Base-by-base conservation (phyloP, 1,140 invertebrate species). In the Muscidifurax raptorellus region DNA sequence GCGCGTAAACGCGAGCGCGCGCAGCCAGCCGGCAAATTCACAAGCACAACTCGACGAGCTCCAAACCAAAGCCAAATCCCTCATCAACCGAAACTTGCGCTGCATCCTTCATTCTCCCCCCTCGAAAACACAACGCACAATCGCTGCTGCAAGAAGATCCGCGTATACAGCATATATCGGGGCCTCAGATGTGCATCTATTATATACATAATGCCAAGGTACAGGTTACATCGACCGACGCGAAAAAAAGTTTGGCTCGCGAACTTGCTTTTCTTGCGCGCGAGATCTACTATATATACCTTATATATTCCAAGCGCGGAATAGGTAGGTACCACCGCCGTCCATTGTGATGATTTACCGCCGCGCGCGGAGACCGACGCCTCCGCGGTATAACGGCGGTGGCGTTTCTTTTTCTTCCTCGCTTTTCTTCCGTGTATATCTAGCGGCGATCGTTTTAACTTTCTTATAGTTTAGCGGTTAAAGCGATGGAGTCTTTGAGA, bases 291-390 rank as follows among this genome's bases (percentile, higher is more conserved):
- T 13, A 47, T 13, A 64, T 69, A 64, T 36, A n/a, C n/a, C 64
- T 7, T 12, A 66, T 28, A 44, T 25, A 76, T 64, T 77, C 44
- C 52, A 77, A 22, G 25, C 75, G 27, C 32, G 18, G 52, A 59
- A 59, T 59, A 59, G 52, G 52, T 59, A 59, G 15, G 52, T 59
- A n/a, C 52, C 10, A 25, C 59, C 25, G 40, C 13, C 75, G 64
- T 83, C 67, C 75, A 47, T 59, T 52, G 74, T 30, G 40, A 83
- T 83, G 82, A 83, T 83, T 83, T 83, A 83, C 59, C 25, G 72
- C n/a, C 2, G 36, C 40, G 10, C 40, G 36, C 40, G 28, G 59
- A n/a, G 71, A 64, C 44, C 28, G 52, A 15, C 72, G 52, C 64
- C 76, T 66, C 22, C 40, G 10, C 52, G 18, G 27, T 28, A 30